phyloP scores from a whole-genome alignment of 1,140 invertebrate species.

The Drosophila nannoptera region DNA sequence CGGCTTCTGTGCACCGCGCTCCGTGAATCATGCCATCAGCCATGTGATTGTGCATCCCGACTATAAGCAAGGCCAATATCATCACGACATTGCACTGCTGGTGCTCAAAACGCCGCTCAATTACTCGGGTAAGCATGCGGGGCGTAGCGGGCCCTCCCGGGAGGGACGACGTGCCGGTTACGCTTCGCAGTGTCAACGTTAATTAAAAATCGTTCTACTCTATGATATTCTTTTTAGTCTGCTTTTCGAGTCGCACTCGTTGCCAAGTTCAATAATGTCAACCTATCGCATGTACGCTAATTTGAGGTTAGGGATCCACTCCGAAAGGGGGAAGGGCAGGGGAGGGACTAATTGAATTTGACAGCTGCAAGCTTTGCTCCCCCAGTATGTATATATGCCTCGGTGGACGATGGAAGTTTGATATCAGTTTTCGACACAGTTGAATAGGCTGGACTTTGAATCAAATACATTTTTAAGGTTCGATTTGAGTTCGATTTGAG shows the following conservation, averaged over 20 bases:
- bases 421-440: slow-evolving; percentile 30
- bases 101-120: slow-evolving; percentile 84
- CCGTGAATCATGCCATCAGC: slow-evolving; percentile 83
- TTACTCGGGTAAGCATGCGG: slow-evolving; percentile 81
- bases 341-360: slow-evolving; percentile 31
- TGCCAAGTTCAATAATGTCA: slow-evolving; percentile 68
- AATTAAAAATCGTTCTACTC: slow-evolving; percentile 77
- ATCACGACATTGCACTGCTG: slow-evolving; percentile 85
- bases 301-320: slow-evolving; percentile 51
- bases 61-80: slow-evolving; percentile 84
- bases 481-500: too few species aligned
- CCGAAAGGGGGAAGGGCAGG: not conserved
- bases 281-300: slow-evolving; percentile 58
- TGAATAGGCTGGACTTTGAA: slow-evolving; percentile 52
- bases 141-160: not conserved
- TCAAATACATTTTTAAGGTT: not conserved
- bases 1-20: slow-evolving; percentile 83
- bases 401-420: slow-evolving; percentile 51
- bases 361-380: slow-evolving; percentile 26
- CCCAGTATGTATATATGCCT: too few species aligned
- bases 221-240: slow-evolving; percentile 39
- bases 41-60: slow-evolving; percentile 85
- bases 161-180: slow-evolving; percentile 28
- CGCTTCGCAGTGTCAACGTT: slow-evolving; percentile 61
- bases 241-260: slow-evolving; percentile 27